A percentile compares a stretch with the other conserved stretches of the same genome.
Evolutionary conservation across 2,797 vertebrate genomes (phyloP).

Genomic region (Pterois miles): DNA sequence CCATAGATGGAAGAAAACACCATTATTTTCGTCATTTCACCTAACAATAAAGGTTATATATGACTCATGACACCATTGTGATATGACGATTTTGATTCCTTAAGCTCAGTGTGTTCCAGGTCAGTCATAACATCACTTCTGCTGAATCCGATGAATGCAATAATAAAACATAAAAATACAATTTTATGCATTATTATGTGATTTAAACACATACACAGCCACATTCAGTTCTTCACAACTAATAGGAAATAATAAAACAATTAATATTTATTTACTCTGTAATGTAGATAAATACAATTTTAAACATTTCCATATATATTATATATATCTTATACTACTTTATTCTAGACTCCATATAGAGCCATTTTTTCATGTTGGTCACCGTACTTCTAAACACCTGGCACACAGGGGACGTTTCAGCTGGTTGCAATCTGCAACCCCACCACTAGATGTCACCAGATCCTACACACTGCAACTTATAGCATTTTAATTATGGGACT

Average conservation of each 20-base stretch:
- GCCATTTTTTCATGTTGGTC: too few species aligned
- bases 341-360: too few species aligned
- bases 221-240: background rate
- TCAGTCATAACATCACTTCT: constrained; percentile 22
- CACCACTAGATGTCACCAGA: too few species aligned
- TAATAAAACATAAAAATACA: background rate
- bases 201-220: background rate
- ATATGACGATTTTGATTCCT: constrained; percentile 4
- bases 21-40: constrained; percentile 31
- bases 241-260: too few species aligned
- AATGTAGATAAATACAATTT: background rate
- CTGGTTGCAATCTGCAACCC: too few species aligned
- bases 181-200: background rate
- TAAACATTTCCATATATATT: background rate
- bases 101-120: constrained; percentile 16
- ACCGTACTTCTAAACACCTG: too few species aligned
- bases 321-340: too few species aligned
- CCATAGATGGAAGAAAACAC: constrained; percentile 34
- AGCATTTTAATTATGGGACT: background rate
- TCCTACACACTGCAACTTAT: too few species aligned
- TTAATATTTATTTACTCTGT: background rate
- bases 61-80: constrained; percentile 40
- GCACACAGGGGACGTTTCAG: too few species aligned
- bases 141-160: constrained; percentile 1
- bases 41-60: constrained; percentile 44